Conservation (phyloP, 2,113 vertebrate species). For the Lepisosteus osseus region DNA sequence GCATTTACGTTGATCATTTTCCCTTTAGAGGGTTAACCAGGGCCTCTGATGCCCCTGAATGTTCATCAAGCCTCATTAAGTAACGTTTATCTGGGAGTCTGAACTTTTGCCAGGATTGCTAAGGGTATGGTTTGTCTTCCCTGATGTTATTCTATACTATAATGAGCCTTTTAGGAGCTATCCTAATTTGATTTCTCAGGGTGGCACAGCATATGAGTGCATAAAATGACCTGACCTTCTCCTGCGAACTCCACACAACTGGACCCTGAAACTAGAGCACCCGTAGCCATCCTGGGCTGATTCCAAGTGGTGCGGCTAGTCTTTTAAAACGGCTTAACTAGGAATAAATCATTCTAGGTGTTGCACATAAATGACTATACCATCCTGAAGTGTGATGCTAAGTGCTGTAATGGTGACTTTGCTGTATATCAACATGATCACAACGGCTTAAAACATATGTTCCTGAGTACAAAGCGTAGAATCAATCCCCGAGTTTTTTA, state of each 20-base stretch:
- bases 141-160: constrained; percentile 14
- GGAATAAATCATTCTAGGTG: constrained; percentile 53
- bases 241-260: background rate
- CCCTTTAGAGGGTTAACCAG: too few relatives aligned
- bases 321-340: constrained; percentile 27
- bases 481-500: too few relatives aligned
- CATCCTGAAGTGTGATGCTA: constrained; percentile 43
- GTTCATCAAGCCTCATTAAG: too few relatives aligned
- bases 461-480: too few relatives aligned
- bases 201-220: background rate
- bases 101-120: background rate
- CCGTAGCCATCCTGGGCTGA: background rate
- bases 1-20: too few relatives aligned
- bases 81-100: background rate
- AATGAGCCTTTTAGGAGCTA: constrained; percentile 38
- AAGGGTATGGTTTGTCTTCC: background rate
- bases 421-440: background rate
- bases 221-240: background rate
- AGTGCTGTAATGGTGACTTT: constrained; percentile 43
- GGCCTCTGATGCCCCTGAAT: too few relatives aligned
- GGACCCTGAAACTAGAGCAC: background rate
- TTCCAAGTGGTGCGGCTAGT: background rate
- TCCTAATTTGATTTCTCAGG: constrained; percentile 10
- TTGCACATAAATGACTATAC: constrained; percentile 41
- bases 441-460: too few relatives aligned